Evolutionary conservation across 2,888 invertebrate species (phyloP).

Genomic region (Acronicta alni): DNA sequence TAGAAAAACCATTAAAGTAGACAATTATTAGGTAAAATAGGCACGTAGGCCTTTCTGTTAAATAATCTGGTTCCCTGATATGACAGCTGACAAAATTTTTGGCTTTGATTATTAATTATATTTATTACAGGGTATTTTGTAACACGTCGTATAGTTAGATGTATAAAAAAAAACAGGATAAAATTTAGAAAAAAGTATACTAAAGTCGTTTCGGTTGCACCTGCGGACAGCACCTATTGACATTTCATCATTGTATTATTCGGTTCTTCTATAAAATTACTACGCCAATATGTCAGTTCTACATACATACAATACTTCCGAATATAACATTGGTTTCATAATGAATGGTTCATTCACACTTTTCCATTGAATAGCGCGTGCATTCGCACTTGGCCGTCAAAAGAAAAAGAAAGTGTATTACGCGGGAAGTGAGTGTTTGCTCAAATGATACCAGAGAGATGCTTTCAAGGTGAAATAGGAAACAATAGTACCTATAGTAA

Average conservation of each 20-base stretch:
- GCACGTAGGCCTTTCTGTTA: too few species aligned
- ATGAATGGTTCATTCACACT: slow-evolving; percentile 54
- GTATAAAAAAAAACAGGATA: too few species aligned
- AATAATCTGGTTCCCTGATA: too few species aligned
- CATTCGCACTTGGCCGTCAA: slow-evolving; percentile 46
- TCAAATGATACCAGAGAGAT: slow-evolving; percentile 9
- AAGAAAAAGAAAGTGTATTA: slow-evolving; percentile 52
- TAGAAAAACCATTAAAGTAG: too few species aligned
- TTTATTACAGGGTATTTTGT: too few species aligned
- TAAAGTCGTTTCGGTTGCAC: too few species aligned
- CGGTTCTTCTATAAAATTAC: not conserved
- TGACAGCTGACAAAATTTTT: too few species aligned
- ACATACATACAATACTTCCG: not conserved
- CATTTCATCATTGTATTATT: not conserved
- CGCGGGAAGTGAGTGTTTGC: slow-evolving; percentile 22
- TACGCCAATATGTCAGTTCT: not conserved
- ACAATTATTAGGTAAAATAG: too few species aligned
- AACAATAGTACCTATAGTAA: slow-evolving; percentile 5
- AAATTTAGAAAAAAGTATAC: too few species aligned
- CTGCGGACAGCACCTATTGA: not conserved
- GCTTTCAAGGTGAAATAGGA: slow-evolving; percentile 17
- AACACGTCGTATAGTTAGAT: too few species aligned
- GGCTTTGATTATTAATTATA: too few species aligned
- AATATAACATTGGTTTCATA: slow-evolving; percentile 15
- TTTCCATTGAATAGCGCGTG: slow-evolving; percentile 46